phyloP scores from a whole-genome alignment of 2,797 vertebrate species.

The Acipenser transmontanus region DNA sequence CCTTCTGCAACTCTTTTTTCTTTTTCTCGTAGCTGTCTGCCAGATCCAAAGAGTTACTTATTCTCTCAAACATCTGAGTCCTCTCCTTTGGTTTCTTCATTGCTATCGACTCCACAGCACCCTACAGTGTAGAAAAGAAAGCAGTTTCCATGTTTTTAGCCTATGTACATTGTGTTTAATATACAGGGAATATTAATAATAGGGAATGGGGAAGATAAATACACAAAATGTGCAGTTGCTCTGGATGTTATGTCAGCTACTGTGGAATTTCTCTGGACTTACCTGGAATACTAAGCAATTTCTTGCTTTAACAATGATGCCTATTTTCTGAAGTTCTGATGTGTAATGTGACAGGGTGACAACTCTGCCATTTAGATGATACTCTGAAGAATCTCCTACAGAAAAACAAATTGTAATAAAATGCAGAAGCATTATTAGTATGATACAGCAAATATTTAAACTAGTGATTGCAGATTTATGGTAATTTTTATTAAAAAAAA shows the following conservation, averaged over 20 bases:
- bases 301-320: conserved; percentile 76
- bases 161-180: too few relatives aligned
- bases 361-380: conserved; percentile 53
- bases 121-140: conserved; percentile 48
- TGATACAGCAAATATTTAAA: too few relatives aligned
- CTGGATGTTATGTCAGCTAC: too few relatives aligned
- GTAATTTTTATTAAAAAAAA: too few relatives aligned
- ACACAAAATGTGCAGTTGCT: too few relatives aligned
- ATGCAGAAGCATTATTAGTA: neutral
- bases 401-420: conserved; percentile 12
- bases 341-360: conserved; percentile 61
- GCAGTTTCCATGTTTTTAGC: neutral
- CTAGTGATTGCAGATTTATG: too few relatives aligned
- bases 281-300: conserved; percentile 95
- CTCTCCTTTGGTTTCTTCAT: conserved; percentile 84
- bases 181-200: too few relatives aligned
- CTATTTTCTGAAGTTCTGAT: conserved; percentile 71
- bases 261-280: conserved; percentile 23
- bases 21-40: conserved; percentile 72
- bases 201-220: too few relatives aligned
- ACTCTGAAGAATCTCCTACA: conserved; percentile 73
- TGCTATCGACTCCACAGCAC: conserved; percentile 85
- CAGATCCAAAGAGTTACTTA: conserved; percentile 75
- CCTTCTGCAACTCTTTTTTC: conserved; percentile 67
- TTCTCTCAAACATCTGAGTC: conserved; percentile 81